Evolutionary conservation across 2,888 invertebrate genomes (phyloP).

Genomic region (Sabatieria punctata): DNA sequence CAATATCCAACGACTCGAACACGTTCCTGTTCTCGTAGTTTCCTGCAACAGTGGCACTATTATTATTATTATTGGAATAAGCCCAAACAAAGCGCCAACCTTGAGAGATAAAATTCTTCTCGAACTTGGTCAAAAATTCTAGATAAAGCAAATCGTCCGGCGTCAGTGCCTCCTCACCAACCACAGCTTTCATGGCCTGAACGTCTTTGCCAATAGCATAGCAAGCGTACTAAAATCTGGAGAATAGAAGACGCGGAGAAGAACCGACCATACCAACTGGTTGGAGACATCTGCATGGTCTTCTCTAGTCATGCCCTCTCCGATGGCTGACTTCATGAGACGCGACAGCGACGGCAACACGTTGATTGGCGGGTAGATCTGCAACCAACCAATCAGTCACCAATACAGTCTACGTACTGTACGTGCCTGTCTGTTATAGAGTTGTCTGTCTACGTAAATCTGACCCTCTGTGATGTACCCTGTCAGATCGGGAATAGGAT

Average conservation of each 20-base stretch:
- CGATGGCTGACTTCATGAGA: constrained; percentile 99
- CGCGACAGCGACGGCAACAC: constrained; percentile 95
- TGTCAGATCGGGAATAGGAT: constrained; percentile 99
- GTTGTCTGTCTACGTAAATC: constrained; percentile 97
- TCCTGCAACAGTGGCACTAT: no score
- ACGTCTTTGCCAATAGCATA: constrained; percentile 91
- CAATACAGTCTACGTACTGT: not conserved
- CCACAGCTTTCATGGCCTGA: constrained; percentile 60
- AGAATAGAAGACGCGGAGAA: not conserved
- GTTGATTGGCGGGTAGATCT: constrained; percentile 95
- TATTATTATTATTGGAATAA: no score
- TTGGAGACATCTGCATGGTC: constrained; percentile 46
- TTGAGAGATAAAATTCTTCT: constrained; percentile 98
- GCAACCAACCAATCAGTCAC: constrained; percentile 5
- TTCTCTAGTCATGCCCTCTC: constrained; percentile 86
- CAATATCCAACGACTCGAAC: constrained; percentile 96
- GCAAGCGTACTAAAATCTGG: constrained; percentile 71
- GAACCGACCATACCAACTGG: constrained; percentile 52
- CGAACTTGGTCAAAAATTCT: constrained; percentile 96
- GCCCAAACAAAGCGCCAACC: no score
- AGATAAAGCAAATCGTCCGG: constrained; percentile 94
- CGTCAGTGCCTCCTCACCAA: constrained; percentile 95
- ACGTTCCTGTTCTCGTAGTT: constrained; percentile 98
- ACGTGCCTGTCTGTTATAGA: constrained; percentile 76
- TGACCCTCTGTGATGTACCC: constrained; percentile 99